phyloP scores from a whole-genome alignment of 2,888 invertebrate species.

The Drosophila trichaetosa region DNA sequence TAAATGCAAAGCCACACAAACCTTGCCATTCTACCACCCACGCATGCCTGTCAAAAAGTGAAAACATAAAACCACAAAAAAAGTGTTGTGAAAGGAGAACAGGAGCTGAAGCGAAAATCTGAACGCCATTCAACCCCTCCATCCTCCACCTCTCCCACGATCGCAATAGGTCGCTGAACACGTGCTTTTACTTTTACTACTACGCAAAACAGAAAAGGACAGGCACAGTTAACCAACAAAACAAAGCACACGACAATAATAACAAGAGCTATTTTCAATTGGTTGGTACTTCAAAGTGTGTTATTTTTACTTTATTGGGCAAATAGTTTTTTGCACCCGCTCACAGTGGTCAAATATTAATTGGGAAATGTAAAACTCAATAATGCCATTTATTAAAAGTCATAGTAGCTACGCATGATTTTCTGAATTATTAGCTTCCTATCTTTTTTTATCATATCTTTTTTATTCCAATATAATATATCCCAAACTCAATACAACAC shows the following conservation, averaged over 20 bases:
- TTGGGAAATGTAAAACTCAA: slow-evolving; percentile 8
- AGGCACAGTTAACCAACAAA: slow-evolving; percentile 26
- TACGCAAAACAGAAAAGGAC: slow-evolving; percentile 44
- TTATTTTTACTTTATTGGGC: slow-evolving; percentile 32
- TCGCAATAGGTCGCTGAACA: slow-evolving; percentile 51
- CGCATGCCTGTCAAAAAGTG: slow-evolving; percentile 22
- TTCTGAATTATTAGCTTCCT: neutral
- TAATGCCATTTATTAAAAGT: neutral
- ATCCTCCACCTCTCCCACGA: slow-evolving; percentile 7
- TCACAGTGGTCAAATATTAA: slow-evolving; percentile 46
- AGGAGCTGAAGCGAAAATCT: slow-evolving; percentile 17
- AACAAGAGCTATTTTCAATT: slow-evolving; percentile 48
- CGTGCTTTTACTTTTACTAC: slow-evolving; percentile 53
- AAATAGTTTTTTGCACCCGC: slow-evolving; percentile 25
- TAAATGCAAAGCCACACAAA: slow-evolving; percentile 11
- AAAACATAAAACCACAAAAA: slow-evolving; percentile 34
- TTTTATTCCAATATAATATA: no score
- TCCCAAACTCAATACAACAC: neutral
- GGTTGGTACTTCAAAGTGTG: slow-evolving; percentile 55
- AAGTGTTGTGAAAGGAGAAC: slow-evolving; percentile 19
- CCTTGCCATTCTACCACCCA: slow-evolving; percentile 6
- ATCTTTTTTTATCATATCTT: no score
- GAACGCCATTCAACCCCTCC: neutral
- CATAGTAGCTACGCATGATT: neutral
- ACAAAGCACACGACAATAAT: slow-evolving; percentile 37